These are phyloP conservation scores for Chaetorhynchus papuensis DNA, from an alignment of 2,113 vertebrate species.

Conservation along the genomic window DNA sequence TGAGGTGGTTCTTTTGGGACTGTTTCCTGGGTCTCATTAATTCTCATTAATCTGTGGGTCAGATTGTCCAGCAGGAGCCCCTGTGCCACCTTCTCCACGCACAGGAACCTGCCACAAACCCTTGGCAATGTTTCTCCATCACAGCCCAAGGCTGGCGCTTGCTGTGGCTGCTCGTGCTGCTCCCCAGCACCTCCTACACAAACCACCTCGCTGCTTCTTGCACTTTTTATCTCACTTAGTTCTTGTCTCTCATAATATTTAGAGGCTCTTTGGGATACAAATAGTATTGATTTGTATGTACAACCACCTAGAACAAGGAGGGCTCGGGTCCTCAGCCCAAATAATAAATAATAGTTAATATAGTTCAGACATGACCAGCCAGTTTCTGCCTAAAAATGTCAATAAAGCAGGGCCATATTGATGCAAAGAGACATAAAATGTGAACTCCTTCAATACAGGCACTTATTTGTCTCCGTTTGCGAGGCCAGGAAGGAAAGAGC, in stretches of 20 bases:
- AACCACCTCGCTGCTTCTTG: background rate
- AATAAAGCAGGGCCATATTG: conserved; percentile 7
- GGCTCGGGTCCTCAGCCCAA: background rate
- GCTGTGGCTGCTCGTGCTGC: rapidly evolving
- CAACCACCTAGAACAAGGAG: background rate
- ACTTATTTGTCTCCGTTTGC: conserved; percentile 46
- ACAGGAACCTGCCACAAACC: background rate
- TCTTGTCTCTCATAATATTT: background rate
- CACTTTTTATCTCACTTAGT: background rate
- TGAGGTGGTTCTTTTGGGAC: background rate
- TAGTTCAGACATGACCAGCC: background rate
- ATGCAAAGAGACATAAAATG: conserved; percentile 46
- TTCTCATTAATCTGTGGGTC: background rate
- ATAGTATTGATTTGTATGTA: background rate
- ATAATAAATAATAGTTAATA: conserved; percentile 20
- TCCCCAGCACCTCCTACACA: background rate
- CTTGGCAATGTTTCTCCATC: background rate
- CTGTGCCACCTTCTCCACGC: background rate
- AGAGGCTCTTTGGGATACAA: background rate
- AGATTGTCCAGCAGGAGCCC: background rate
- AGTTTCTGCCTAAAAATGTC: conserved; percentile 26
- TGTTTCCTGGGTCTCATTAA: background rate
- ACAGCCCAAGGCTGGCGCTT: rapidly evolving
- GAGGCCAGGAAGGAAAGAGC: conserved; percentile 36
- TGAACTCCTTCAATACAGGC: conserved; percentile 26